Evolutionary conservation across 1,140 invertebrate species (phyloP).

Genomic region (Drusus annulatus): DNA sequence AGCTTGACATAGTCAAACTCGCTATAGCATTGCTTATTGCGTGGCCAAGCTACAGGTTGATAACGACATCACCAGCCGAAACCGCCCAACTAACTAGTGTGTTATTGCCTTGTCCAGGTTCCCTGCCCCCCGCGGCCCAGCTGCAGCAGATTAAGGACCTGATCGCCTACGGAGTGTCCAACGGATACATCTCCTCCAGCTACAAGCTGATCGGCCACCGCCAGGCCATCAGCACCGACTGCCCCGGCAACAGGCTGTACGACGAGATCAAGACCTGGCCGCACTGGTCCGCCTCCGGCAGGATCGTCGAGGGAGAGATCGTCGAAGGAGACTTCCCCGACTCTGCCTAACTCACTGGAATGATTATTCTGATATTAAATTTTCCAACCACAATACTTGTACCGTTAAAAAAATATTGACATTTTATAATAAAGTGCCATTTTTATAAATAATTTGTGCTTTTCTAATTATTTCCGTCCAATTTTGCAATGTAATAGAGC

Average conservation of each 20-base stretch:
- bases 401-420: too few relatives aligned
- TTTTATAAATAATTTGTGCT: too few relatives aligned
- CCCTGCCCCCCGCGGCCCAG: conserved; percentile 74
- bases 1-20: too few relatives aligned
- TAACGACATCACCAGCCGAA: too few relatives aligned
- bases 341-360: neutral
- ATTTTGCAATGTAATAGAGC: too few relatives aligned
- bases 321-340: conserved; percentile 54
- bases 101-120: conserved; percentile 65
- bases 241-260: conserved; percentile 78
- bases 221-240: conserved; percentile 78
- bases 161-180: conserved; percentile 75
- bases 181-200: conserved; percentile 72
- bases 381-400: too few relatives aligned
- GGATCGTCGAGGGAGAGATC: conserved; percentile 54
- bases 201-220: conserved; percentile 81
- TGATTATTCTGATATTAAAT: too few relatives aligned
- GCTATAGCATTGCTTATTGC: too few relatives aligned
- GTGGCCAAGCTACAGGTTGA: too few relatives aligned
- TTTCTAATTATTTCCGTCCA: too few relatives aligned
- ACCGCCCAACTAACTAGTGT: too few relatives aligned
- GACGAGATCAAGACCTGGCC: conserved; percentile 77
- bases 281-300: conserved; percentile 70
- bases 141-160: conserved; percentile 74
- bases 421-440: too few relatives aligned